These are phyloP conservation scores for Drosophila longiperda DNA, from an alignment of 2,888 invertebrate species.

Conservation along the genomic window DNA sequence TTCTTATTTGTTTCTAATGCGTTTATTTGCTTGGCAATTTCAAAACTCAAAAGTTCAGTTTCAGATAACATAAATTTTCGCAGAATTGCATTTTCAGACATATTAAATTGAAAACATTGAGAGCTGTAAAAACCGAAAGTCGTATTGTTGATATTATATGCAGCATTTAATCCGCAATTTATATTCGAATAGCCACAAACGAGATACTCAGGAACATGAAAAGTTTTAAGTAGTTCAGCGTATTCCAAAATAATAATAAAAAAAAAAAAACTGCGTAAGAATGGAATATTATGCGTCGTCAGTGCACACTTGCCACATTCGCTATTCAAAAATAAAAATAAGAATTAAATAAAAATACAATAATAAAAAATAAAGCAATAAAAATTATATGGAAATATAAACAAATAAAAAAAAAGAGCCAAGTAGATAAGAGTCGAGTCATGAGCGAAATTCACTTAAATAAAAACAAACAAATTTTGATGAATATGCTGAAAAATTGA, in stretches of 20 bases:
- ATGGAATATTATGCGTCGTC: constrained; percentile 30
- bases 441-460: constrained; percentile 13
- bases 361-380: constrained; percentile 38
- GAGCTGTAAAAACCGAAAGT: constrained; percentile 21
- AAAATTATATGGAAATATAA: constrained; percentile 48
- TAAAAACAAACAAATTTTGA: constrained; percentile 41
- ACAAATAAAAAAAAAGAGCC: constrained; percentile 19
- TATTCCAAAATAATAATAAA: constrained; percentile 9
- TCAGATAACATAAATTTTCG: background rate
- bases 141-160: constrained; percentile 6
- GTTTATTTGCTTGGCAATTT: background rate
- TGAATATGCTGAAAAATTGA: constrained; percentile 69
- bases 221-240: constrained; percentile 39
- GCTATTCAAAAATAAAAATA: constrained; percentile 26
- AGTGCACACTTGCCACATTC: background rate
- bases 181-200: constrained; percentile 14
- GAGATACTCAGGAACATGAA: constrained; percentile 2
- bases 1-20: background rate
- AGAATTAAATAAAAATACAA: constrained; percentile 40
- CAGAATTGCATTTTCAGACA: constrained; percentile 16
- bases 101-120: constrained; percentile 12
- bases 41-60: background rate
- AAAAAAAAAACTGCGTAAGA: constrained; percentile 3
- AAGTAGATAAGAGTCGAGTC: constrained; percentile 12
- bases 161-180: constrained; percentile 25